Evolutionary conservation across 1,140 invertebrate genomes (phyloP), one percentile per base, ranked within the genome.

Genomic region (Drosophila lacertosa): DNA sequence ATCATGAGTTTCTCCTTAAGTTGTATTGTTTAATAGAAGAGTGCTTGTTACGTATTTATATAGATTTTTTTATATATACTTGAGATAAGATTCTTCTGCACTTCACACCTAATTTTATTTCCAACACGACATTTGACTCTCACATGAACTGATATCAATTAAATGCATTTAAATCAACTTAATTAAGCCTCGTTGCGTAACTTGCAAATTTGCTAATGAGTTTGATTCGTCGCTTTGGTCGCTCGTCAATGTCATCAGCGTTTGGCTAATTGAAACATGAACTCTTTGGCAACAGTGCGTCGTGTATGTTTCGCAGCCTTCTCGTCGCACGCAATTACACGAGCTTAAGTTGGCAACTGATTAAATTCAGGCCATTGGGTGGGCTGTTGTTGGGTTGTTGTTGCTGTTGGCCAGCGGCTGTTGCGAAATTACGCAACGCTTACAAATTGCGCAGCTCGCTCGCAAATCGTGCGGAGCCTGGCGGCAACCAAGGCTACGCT

Each of bases 251-350:
- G 33, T 69, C 60, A 65, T 65, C 60, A 59, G 50, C 59, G 18
- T 1, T 2, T 26, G 22, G 29, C 69, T 80, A 75, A 80, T 80
- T 80, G 72, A 76, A 73, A 65, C 73, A 68, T 76, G 69, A 81
- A 77, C 78, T 47, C 63, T 69, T 68, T 59, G 47, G 47, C n/a
- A 42, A 60, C n/a, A n/a, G 6, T 33, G 9, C 9, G 9, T 47
- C 40, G 15, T 57, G 22, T 15, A 24, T 29, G 50, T 64, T 55
- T 40, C 59, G 42, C 11, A 71, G 66, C 64, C 42, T 20, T 54
- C 26, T 45, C 20, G 24, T 44, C 33, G 47, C 18, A 63, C 63
- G 29, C 66, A 64, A 63, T 70, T 59, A 82, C 55, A 54, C 11
- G 42, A 32, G 54, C 51, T 60, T 13, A 44, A 69, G 69, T 35